phyloP scores from a whole-genome alignment of 2,797 vertebrate species.

The Poecilia wingei region DNA sequence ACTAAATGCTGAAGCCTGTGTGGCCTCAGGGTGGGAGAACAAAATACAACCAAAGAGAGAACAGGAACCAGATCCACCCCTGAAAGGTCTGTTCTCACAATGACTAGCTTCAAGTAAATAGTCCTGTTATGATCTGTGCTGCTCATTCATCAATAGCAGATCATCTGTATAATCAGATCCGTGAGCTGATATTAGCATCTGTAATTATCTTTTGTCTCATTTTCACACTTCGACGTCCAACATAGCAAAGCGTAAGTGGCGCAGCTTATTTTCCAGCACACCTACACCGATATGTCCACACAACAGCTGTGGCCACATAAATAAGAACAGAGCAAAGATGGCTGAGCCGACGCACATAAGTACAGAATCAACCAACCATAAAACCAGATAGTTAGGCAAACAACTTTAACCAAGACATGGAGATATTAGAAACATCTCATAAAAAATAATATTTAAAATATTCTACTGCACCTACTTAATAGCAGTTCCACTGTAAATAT shows the following conservation, averaged over 20 bases:
- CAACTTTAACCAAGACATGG: background rate
- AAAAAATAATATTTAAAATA: background rate
- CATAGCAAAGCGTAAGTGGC: slow-evolving; percentile 6
- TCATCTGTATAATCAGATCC: slow-evolving; percentile 13
- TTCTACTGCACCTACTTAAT: background rate
- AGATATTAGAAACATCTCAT: background rate
- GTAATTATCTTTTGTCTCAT: slow-evolving; percentile 28
- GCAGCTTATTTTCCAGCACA: slow-evolving; percentile 23
- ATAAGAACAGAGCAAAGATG: background rate
- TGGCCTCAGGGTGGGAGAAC: slow-evolving; percentile 18
- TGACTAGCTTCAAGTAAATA: slow-evolving; percentile 46
- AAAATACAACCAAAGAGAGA: slow-evolving; percentile 45
- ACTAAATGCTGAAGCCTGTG: slow-evolving; percentile 24
- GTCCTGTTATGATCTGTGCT: background rate
- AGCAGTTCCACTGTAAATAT: background rate
- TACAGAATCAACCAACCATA: background rate
- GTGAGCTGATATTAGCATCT: background rate
- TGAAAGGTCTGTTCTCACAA: slow-evolving; percentile 41
- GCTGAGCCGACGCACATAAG: background rate
- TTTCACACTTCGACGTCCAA: slow-evolving; percentile 9
- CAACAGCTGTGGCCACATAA: slow-evolving; percentile 4
- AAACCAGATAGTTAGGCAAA: background rate
- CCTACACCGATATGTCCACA: slow-evolving; percentile 13
- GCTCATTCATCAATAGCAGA: slow-evolving; percentile 42
- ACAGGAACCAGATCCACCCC: slow-evolving; percentile 41